Conservation (phyloP, 2,888 invertebrate species). For the Drosophila birchii region DNA sequence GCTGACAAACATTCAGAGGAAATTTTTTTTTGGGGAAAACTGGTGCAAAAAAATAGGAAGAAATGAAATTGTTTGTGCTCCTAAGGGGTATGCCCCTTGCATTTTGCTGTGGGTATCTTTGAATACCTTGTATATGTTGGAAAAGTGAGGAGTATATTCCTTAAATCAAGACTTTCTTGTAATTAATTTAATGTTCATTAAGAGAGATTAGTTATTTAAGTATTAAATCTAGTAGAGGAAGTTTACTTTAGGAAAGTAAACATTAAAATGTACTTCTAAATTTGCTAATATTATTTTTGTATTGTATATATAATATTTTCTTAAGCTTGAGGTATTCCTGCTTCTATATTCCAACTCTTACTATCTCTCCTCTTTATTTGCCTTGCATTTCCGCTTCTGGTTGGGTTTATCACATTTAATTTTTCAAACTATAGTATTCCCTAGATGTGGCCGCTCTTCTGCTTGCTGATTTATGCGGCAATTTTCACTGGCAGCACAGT, state of each 20-base stretch:
- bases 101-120: not conserved
- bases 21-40: slow-evolving; percentile 52
- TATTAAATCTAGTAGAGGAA: too few species aligned
- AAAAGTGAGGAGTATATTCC: not conserved
- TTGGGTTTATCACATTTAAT: slow-evolving; percentile 69
- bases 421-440: slow-evolving; percentile 64
- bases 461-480: slow-evolving; percentile 64
- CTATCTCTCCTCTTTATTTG: slow-evolving; percentile 9
- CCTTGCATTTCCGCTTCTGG: slow-evolving; percentile 18
- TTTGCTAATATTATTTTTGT: not conserved
- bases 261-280: not conserved
- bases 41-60: slow-evolving; percentile 38
- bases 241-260: not conserved
- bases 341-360: not conserved
- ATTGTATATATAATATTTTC: too few species aligned
- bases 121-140: not conserved
- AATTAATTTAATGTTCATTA: not conserved
- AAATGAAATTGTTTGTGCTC: slow-evolving; percentile 60
- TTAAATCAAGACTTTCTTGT: not conserved
- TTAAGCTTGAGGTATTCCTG: not conserved
- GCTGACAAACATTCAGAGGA: slow-evolving; percentile 49
- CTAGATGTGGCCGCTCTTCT: slow-evolving; percentile 59
- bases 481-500: slow-evolving; percentile 53
- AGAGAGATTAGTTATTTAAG: too few species aligned
- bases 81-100: slow-evolving; percentile 16